Conservation (phyloP, 2,888 invertebrate genomes). For the Venusia cambrica region DNA sequence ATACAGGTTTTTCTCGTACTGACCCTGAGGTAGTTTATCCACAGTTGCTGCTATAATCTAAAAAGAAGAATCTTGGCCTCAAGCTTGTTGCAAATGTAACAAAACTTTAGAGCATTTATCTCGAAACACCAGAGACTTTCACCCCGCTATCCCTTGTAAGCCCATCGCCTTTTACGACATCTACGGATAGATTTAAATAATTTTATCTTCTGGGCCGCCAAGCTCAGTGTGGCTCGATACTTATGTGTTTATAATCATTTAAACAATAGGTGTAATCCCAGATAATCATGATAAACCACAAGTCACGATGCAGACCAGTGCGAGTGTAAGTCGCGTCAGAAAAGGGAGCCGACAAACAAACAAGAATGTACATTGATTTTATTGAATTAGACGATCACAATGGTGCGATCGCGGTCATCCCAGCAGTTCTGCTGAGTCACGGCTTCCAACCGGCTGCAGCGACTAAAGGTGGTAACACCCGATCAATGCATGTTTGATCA, state of each 20-base stretch:
- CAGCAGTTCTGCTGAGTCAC: slow-evolving; percentile 61
- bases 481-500: slow-evolving; percentile 76
- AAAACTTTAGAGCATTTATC: no score
- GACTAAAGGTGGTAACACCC: slow-evolving; percentile 77
- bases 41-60: no score
- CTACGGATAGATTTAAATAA: no score
- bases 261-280: slow-evolving; percentile 24
- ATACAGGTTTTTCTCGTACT: no score
- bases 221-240: no score
- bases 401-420: slow-evolving; percentile 52
- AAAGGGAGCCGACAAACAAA: slow-evolving; percentile 76
- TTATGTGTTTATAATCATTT: slow-evolving; percentile 2
- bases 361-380: slow-evolving; percentile 77
- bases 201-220: no score
- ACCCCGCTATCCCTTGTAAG: no score
- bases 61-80: no score
- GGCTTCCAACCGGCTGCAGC: slow-evolving; percentile 58
- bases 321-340: slow-evolving; percentile 58
- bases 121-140: no score
- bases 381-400: slow-evolving; percentile 80
- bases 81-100: no score
- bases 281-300: slow-evolving; percentile 35
- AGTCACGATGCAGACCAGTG: slow-evolving; percentile 52
- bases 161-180: no score
- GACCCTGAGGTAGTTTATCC: no score